Base-by-base conservation (phyloP, 1,140 invertebrate species). In the Drosophila bifasciata region DNA sequence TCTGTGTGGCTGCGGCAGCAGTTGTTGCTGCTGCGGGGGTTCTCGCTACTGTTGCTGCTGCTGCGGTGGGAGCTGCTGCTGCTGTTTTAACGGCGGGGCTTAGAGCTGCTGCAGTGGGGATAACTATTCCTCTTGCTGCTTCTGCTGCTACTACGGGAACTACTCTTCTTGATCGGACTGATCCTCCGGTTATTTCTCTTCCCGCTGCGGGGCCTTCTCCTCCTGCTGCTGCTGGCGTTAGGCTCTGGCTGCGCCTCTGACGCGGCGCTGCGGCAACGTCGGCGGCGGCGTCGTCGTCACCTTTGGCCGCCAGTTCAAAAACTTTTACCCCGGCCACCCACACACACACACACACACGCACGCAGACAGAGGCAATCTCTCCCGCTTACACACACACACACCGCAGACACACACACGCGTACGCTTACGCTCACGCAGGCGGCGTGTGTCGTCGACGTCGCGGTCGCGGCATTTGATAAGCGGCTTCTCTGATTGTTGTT, bases 231-330 rank as follows among this genome's bases (percentile, higher is more conserved):
- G 60, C 63, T 60, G 72, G 69, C 63, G 75, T 59, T 48, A 64
- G 56, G 45, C 57, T 58, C 21, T 50, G 57, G 46, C 46, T 49
- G 46, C 57, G 57, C 41, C 55, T 45, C 48, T 58, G 55, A 48
- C 55, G 55, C 45, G 41, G 66, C 66, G 66, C 66, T 61, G 74
- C 73, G 52, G 68, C 75, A 46, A 66, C 77, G 61, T 59, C 81
- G 77, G 70, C 81, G 61, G 72, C 71, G 72, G 53, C 62, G 74
- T 50, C 63, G 64, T 78, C 72, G 79, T 88, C 74, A 86, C 83
- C 79, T 88, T 86, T 86, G 81, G 77, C 83, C 83, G 83, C 83
- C 83, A 88, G 83, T 79, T 86, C 83, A 86, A 52, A 83, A 76
- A 71, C 39, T 74, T 83, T 83, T 56, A 13, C 11, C 23, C 57